phyloP scores from a whole-genome alignment of 2,888 invertebrate genomes.

The Leptopilina syphax region DNA sequence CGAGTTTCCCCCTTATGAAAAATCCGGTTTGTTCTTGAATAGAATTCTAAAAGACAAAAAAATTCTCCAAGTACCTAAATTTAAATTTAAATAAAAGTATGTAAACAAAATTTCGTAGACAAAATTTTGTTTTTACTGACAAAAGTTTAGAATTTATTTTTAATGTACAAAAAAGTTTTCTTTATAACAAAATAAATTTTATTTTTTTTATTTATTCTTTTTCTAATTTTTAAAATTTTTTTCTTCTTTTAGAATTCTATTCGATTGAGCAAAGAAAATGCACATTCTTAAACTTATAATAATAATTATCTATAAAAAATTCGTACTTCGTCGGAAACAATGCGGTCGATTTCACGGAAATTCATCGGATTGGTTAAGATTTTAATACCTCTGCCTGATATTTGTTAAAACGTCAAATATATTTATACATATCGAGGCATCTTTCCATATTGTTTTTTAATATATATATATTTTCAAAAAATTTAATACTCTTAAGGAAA shows the following conservation, averaged over 20 bases:
- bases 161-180: no score
- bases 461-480: background rate
- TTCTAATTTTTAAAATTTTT: no score
- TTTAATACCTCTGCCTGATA: constrained; percentile 61
- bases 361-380: constrained; percentile 59
- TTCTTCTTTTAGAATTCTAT: constrained; percentile 23
- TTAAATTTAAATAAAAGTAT: no score
- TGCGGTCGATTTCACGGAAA: constrained; percentile 37
- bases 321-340: constrained; percentile 34
- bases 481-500: no score
- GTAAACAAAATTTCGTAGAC: no score
- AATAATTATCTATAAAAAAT: constrained; percentile 12
- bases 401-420: constrained; percentile 45
- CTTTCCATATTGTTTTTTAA: constrained; percentile 42
- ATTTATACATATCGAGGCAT: constrained; percentile 44
- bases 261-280: background rate
- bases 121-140: no score
- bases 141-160: no score
- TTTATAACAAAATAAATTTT: no score
- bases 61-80: no score
- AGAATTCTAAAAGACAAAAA: constrained; percentile 14
- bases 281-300: constrained; percentile 2
- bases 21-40: constrained; percentile 33
- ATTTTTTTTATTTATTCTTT: background rate
- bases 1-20: constrained; percentile 10